These are phyloP conservation scores for Sebastes vulpes DNA, from an alignment of 2,797 vertebrate species.

Conservation along the genomic window DNA sequence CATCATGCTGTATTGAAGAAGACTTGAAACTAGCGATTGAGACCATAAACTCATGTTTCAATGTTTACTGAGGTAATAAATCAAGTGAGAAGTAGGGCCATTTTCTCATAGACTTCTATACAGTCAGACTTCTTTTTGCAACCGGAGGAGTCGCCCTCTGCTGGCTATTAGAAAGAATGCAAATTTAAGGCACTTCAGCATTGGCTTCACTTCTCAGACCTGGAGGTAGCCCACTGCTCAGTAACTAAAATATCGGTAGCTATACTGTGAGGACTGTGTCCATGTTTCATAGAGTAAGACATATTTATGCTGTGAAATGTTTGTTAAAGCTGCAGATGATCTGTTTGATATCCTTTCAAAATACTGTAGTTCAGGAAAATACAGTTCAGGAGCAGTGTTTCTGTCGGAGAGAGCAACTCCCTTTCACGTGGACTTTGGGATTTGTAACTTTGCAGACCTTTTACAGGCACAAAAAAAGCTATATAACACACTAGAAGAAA, in stretches of 20 bases:
- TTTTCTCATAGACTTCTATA: too few relatives aligned
- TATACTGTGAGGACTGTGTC: background rate
- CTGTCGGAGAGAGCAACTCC: background rate
- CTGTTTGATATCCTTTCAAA: background rate
- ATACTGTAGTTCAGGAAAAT: background rate
- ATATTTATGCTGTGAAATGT: background rate
- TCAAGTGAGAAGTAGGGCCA: too few relatives aligned
- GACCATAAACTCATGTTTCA: too few relatives aligned
- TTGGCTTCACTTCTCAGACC: background rate
- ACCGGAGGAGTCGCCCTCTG: too few relatives aligned
- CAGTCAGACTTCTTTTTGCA: too few relatives aligned
- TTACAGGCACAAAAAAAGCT: background rate
- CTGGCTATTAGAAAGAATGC: too few relatives aligned
- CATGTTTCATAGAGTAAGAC: background rate
- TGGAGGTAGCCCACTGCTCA: background rate
- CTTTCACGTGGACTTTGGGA: background rate
- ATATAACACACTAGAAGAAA: background rate
- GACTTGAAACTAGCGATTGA: too few relatives aligned
- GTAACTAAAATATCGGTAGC: background rate
- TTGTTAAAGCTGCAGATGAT: background rate
- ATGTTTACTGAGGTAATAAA: too few relatives aligned
- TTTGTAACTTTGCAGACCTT: background rate
- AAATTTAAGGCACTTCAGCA: too few relatives aligned
- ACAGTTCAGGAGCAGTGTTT: background rate
- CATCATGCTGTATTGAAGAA: too few relatives aligned